These are phyloP conservation scores for Drosophila atripex DNA, from an alignment of 2,888 invertebrate species.

Conservation along the genomic window DNA sequence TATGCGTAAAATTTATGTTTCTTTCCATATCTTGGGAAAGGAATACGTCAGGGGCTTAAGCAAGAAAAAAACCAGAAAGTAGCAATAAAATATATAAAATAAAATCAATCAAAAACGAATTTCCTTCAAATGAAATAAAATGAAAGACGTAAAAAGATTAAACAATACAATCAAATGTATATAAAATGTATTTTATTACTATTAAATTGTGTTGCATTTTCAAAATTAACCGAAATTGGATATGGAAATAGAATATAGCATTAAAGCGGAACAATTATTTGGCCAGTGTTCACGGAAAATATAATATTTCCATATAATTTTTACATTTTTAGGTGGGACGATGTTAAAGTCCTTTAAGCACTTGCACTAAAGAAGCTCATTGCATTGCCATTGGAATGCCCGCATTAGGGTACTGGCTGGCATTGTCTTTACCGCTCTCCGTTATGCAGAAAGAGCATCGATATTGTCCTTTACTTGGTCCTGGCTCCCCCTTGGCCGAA, in stretches of 20 bases:
- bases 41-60: not conserved
- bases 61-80: not conserved
- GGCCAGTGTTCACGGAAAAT: too few relatives aligned
- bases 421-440: constrained; percentile 26
- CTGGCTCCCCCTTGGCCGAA: constrained; percentile 14
- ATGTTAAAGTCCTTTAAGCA: constrained; percentile 11
- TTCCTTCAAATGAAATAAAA: not conserved
- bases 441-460: constrained; percentile 28
- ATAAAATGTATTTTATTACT: too few relatives aligned
- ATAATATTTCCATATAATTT: too few relatives aligned
- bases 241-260: too few relatives aligned
- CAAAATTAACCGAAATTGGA: too few relatives aligned
- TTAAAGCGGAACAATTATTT: too few relatives aligned
- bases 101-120: not conserved
- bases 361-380: constrained; percentile 19
- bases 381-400: constrained; percentile 46
- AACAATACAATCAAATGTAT: not conserved
- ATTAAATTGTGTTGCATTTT: too few relatives aligned
- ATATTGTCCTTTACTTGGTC: constrained; percentile 51
- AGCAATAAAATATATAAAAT: not conserved
- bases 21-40: constrained; percentile 1
- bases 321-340: not conserved
- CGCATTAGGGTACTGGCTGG: constrained; percentile 23
- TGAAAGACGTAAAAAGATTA: not conserved
- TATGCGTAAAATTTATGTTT: constrained; percentile 51